Percentiles rank a stretch among this genome's conserved stretches.
Conservation (phyloP, 2,888 invertebrate genomes). For the Candidula unifasciata region DNA sequence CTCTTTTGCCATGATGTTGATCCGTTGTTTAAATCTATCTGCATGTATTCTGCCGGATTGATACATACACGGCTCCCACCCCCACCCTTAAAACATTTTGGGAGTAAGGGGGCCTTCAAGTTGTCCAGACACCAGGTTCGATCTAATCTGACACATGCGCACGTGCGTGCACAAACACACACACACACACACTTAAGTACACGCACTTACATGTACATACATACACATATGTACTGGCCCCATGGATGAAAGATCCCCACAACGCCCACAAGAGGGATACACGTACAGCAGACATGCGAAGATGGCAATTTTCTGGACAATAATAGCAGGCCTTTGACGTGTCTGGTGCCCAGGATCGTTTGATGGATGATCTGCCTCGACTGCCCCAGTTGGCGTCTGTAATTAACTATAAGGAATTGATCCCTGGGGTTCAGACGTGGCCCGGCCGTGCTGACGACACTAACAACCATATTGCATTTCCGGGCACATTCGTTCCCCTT, state of each 20-base stretch:
- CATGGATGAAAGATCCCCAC: too few relatives aligned
- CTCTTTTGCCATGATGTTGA: too few relatives aligned
- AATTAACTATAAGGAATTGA: slow-evolving; percentile 17
- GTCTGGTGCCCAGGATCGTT: neutral
- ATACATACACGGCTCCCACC: too few relatives aligned
- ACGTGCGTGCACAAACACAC: neutral
- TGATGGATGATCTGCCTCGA: neutral
- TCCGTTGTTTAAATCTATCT: too few relatives aligned
- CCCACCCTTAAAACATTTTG: too few relatives aligned
- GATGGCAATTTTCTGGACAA: slow-evolving; percentile 13
- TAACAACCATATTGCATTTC: slow-evolving; percentile 10
- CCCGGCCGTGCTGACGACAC: neutral
- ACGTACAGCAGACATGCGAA: neutral
- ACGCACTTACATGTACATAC: neutral
- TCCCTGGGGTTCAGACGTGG: neutral
- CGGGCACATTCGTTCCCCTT: neutral
- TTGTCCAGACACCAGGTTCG: too few relatives aligned
- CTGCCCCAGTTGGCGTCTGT: slow-evolving; percentile 15
- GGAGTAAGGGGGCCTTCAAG: too few relatives aligned
- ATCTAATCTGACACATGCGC: neutral
- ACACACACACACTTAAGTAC: neutral
- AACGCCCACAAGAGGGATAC: neutral
- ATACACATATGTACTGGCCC: neutral
- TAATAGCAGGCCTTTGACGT: neutral
- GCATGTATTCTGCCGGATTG: too few relatives aligned